These are phyloP conservation scores for Craniophora ligustri DNA, from an alignment of 2,888 invertebrate species.

Conservation along the genomic window DNA sequence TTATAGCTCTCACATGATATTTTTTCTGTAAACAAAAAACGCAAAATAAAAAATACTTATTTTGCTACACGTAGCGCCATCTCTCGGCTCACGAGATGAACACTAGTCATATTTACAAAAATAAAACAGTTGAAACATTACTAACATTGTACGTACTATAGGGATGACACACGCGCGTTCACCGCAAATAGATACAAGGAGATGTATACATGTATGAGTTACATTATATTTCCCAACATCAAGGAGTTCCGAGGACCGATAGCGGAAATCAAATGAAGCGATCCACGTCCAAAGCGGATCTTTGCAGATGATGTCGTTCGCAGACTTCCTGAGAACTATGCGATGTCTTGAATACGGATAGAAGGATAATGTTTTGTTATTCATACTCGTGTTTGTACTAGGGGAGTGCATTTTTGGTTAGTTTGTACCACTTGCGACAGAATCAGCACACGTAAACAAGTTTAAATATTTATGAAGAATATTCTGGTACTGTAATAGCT, in stretches of 20 bases:
- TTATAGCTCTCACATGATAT: no score
- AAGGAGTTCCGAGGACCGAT: slow-evolving; percentile 47
- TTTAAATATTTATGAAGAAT: slow-evolving; percentile 9
- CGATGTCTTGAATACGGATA: slow-evolving; percentile 58
- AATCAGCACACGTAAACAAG: background rate
- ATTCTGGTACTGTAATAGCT: background rate
- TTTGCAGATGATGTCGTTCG: slow-evolving; percentile 70
- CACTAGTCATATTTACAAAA: slow-evolving; percentile 1
- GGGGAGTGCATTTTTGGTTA: slow-evolving; percentile 23
- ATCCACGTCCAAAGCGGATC: slow-evolving; percentile 69
- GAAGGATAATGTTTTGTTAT: slow-evolving; percentile 50
- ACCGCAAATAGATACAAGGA: slow-evolving; percentile 26
- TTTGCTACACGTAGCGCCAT: slow-evolving; percentile 26
- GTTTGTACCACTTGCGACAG: slow-evolving; percentile 1
- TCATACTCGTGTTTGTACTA: slow-evolving; percentile 27
- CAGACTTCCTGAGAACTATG: slow-evolving; percentile 62
- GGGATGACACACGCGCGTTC: slow-evolving; percentile 12
- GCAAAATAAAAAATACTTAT: background rate
- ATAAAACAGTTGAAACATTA: slow-evolving; percentile 16
- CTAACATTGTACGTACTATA: slow-evolving; percentile 7
- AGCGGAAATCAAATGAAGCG: slow-evolving; percentile 75
- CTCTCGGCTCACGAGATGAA: slow-evolving; percentile 13
- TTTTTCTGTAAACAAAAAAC: no score
- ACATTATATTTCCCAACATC: slow-evolving; percentile 44
- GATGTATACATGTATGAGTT: slow-evolving; percentile 19